Evolutionary conservation across 2,113 vertebrate species (phyloP), one percentile per base, ranked within the genome.

Genomic region (Oreochromis spilurus): DNA sequence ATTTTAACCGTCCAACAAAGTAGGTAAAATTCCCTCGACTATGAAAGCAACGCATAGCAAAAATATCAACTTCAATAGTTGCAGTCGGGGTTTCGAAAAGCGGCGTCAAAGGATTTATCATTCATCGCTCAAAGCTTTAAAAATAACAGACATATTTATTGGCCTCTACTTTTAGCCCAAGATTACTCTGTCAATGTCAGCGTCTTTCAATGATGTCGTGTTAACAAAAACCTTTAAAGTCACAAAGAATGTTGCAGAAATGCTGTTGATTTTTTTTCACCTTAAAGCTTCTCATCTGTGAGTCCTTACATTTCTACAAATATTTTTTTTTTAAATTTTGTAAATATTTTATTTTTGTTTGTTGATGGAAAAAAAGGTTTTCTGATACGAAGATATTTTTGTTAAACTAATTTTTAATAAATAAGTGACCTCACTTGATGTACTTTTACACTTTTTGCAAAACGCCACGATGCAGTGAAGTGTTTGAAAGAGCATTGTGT

Each of bases 371-470:
- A 62, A 34, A 57, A 31, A 62, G 4, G 0, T 1, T n/a, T 19
- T 60, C 0, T 62, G 58, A 36, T 36, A 36, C 2, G 0, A 40
- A 21, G 3, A 38, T 13, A 1, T 0, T 65, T 2, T 38, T 38
- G 6, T 38, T 65, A 67, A 67, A 67, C 3, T 1, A 2, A 14
- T 24, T 21, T 70, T 70, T 34, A 34, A 34, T 16, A n/a, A 34
- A n/a, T 19, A n/a, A 0, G 34, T 14, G 0, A 24, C n/a, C n/a
- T 54, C 31, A 31, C 6, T 65, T 24, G 17, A 82, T 1, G 7
- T 40, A 12, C n/a, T 48, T 67, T 7, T 9, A 43, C 0, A 21
- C 9, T 48, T 75, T 48, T 29, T 7, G 70, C 24, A 48, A 17
- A 75, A 48, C 9, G 7, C n/a, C 62, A 75, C 5, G 4, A 26